phyloP scores from a whole-genome alignment of 1,140 invertebrate species.

The Araneus ventricosus region DNA sequence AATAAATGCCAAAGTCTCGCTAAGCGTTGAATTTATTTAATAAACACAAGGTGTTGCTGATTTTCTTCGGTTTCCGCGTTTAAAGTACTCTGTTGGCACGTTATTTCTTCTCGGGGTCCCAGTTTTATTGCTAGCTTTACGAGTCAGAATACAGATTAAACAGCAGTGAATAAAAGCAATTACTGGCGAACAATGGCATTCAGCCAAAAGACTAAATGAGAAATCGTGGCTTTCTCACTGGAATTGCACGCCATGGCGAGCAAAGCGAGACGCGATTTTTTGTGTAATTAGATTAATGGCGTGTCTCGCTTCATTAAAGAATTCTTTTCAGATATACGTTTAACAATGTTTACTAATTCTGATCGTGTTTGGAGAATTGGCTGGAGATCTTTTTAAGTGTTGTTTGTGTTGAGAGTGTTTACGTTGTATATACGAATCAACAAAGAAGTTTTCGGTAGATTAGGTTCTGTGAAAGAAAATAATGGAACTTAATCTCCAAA shows the following conservation, averaged over 20 bases:
- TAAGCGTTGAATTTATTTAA: constrained; percentile 61
- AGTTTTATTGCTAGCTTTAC: constrained; percentile 51
- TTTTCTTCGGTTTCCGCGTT: not conserved
- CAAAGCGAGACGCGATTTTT: not conserved
- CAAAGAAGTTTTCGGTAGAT: not conserved
- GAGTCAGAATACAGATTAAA: constrained; percentile 65
- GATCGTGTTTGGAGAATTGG: not conserved
- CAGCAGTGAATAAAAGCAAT: constrained; percentile 48
- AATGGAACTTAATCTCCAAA: too few species aligned
- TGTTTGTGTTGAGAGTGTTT: not conserved
- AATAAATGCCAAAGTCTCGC: constrained; percentile 54
- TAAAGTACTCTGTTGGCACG: constrained; percentile 49
- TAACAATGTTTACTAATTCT: not conserved
- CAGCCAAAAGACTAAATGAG: constrained; percentile 13
- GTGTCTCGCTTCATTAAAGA: not conserved
- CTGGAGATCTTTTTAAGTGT: not conserved
- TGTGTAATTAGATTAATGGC: constrained; percentile 36
- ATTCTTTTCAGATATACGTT: not conserved
- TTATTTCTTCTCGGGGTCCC: not conserved
- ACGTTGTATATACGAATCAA: not conserved
- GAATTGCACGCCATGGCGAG: not conserved
- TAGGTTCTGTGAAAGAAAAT: not conserved
- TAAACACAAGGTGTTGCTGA: constrained; percentile 59
- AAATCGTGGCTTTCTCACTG: not conserved
- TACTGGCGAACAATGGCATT: constrained; percentile 18